These are phyloP conservation scores for Erynnis tages DNA, from an alignment of 2,888 invertebrate genomes.

Conservation along the genomic window DNA sequence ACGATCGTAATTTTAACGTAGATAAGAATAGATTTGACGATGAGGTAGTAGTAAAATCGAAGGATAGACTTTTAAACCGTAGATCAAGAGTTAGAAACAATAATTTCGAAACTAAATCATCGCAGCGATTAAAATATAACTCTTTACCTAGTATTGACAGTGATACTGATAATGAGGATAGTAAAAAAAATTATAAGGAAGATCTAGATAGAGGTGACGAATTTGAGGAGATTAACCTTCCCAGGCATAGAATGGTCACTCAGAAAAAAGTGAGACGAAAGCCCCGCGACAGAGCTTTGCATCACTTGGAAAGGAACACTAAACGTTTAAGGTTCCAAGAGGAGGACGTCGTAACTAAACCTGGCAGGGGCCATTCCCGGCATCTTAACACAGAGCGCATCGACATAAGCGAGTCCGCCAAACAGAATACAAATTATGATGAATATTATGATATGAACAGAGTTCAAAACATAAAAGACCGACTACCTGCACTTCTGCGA, in stretches of 20 bases:
- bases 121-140: neutral
- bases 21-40: slow-evolving; percentile 15
- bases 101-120: neutral
- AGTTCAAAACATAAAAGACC: slow-evolving; percentile 52
- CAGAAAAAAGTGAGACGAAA: slow-evolving; percentile 49
- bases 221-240: neutral
- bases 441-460: slow-evolving; percentile 65
- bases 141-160: neutral
- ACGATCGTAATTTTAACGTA: neutral
- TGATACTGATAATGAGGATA: slow-evolving; percentile 1
- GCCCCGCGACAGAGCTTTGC: slow-evolving; percentile 46
- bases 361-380: slow-evolving; percentile 6
- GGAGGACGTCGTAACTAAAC: slow-evolving; percentile 26
- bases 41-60: neutral
- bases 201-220: neutral
- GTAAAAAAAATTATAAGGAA: neutral
- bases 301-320: slow-evolving; percentile 23
- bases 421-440: slow-evolving; percentile 46
- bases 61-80: neutral
- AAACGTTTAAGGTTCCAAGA: slow-evolving; percentile 31
- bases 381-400: neutral
- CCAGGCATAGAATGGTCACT: slow-evolving; percentile 31
- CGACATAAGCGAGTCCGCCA: slow-evolving; percentile 9
- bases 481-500: slow-evolving; percentile 47
- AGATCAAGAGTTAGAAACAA: slow-evolving; percentile 1